phyloP scores from a whole-genome alignment of 2,113 vertebrate genomes.

The Anhinga rufa region DNA sequence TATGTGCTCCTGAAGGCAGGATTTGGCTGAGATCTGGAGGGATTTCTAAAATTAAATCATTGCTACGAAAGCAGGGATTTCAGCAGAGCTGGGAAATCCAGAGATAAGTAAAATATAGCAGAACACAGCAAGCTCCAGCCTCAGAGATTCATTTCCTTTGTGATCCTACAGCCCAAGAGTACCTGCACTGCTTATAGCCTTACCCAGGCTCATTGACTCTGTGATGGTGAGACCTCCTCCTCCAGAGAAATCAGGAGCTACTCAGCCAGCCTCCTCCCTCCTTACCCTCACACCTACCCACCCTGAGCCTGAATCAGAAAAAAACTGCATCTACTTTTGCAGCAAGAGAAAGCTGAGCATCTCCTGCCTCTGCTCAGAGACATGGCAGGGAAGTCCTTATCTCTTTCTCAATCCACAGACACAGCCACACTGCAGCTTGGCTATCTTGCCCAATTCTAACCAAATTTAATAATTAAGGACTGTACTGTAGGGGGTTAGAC shows the following conservation, averaged over 20 bases:
- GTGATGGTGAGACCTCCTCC: not conserved
- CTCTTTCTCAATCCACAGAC: not conserved
- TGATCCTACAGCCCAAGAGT: not conserved
- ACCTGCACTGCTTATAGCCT: not conserved
- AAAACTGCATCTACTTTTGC: not conserved
- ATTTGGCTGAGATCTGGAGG: not conserved
- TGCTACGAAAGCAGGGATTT: not conserved
- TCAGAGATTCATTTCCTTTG: not conserved
- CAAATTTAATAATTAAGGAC: not conserved
- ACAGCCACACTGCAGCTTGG: not conserved
- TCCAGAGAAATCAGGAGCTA: not conserved
- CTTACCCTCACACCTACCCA: not conserved
- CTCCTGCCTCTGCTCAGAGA: not conserved
- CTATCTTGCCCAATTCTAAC: not conserved
- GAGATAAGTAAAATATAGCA: constrained; percentile 9
- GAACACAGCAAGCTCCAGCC: not conserved
- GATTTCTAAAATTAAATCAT: constrained; percentile 39
- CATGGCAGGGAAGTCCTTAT: not conserved
- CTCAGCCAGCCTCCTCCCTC: not conserved
- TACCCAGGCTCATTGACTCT: not conserved
- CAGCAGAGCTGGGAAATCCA: constrained; percentile 27
- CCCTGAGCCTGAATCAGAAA: not conserved
- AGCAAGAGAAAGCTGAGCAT: not conserved
- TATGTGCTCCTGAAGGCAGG: not conserved
- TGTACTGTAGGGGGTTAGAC: not conserved